Conservation (phyloP, 2,888 invertebrate species). For the Rhorus exstirpatorius region DNA sequence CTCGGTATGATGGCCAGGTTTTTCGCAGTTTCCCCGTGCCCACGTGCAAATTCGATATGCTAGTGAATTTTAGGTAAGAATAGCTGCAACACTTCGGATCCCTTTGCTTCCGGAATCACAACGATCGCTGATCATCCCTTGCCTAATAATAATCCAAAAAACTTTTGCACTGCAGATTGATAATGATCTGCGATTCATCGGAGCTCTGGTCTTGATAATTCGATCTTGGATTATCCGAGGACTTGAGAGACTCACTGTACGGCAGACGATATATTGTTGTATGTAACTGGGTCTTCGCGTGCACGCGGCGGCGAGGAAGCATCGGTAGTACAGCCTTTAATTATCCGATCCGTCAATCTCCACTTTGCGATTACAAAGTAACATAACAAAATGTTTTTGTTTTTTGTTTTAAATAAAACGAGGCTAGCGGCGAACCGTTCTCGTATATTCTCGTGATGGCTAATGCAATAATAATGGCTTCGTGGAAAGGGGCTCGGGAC, state of each 20-base stretch:
- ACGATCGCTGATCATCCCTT: no score
- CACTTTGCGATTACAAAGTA: slow-evolving; percentile 55
- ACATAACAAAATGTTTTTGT: no score
- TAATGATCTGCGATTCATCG: no score
- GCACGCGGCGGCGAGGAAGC: slow-evolving; percentile 26
- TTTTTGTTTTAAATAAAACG: no score
- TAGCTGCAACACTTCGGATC: no score
- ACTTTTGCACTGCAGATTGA: background rate
- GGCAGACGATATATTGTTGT: background rate
- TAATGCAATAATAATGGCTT: slow-evolving; percentile 67
- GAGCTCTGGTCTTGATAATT: no score
- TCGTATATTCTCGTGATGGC: slow-evolving; percentile 30
- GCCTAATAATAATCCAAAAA: no score
- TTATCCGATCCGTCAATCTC: slow-evolving; percentile 75
- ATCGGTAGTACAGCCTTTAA: slow-evolving; percentile 68
- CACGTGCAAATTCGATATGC: no score
- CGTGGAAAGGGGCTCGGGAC: slow-evolving; percentile 45
- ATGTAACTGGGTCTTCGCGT: slow-evolving; percentile 53
- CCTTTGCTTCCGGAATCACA: no score
- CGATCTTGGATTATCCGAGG: slow-evolving; percentile 6
- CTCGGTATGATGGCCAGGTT: no score
- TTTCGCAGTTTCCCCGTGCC: no score
- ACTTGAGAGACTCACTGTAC: background rate
- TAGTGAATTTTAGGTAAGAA: no score
- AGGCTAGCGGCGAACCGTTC: slow-evolving; percentile 1